Conservation (phyloP, 2,888 invertebrate genomes). For the Allacma fusca region DNA sequence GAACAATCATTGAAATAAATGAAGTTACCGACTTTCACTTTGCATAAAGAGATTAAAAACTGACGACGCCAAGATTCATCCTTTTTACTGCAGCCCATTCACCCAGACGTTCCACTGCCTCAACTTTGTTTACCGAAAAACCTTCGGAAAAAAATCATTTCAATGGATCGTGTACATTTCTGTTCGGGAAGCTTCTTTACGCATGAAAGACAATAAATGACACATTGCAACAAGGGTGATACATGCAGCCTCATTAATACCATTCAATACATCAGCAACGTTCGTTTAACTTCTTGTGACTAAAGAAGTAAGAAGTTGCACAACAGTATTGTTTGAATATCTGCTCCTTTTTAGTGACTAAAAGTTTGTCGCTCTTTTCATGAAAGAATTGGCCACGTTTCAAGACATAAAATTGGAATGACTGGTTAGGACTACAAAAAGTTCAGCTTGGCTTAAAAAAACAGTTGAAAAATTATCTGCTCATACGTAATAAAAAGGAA, state of each 20-base stretch:
- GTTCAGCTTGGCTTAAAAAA: neutral
- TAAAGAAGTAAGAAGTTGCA: slow-evolving; percentile 1
- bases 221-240: slow-evolving; percentile 11
- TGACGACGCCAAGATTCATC: too few relatives aligned
- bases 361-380: neutral
- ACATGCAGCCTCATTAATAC: slow-evolving; percentile 14
- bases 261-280: slow-evolving; percentile 18
- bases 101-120: too few relatives aligned
- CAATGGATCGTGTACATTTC: too few relatives aligned
- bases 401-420: neutral
- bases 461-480: neutral
- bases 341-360: neutral
- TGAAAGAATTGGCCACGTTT: neutral
- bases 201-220: neutral
- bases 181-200: neutral
- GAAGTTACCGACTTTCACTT: too few relatives aligned
- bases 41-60: too few relatives aligned
- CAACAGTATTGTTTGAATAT: neutral
- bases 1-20: too few relatives aligned
- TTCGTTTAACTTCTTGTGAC: slow-evolving; percentile 9
- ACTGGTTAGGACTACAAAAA: neutral
- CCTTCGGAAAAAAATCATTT: too few relatives aligned
- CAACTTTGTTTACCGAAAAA: too few relatives aligned
- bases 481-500: neutral
- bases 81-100: too few relatives aligned